Conservation (phyloP, 2,797 vertebrate species). For the Naso thynnoides region DNA sequence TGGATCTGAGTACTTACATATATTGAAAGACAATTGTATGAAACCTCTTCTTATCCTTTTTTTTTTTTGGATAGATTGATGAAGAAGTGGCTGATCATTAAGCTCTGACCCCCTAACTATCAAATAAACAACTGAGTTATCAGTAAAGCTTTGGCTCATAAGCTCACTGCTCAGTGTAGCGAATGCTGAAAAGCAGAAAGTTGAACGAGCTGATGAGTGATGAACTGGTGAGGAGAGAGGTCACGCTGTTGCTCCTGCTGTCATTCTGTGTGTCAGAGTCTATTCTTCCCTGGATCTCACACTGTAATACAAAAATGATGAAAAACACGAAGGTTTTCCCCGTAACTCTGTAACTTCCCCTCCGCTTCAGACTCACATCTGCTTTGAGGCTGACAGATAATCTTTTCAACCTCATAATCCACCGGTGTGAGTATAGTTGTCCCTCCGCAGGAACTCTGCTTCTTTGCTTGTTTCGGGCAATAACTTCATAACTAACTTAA, state of each 20-base stretch:
- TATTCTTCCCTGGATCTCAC: neutral
- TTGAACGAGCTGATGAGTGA: neutral
- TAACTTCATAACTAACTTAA: slow-evolving; percentile 11
- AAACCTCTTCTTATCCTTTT: slow-evolving; percentile 9
- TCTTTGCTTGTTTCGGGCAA: slow-evolving; percentile 18
- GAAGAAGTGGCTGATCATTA: neutral
- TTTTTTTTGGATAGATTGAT: neutral
- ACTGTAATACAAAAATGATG: slow-evolving; percentile 8
- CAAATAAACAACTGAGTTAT: neutral
- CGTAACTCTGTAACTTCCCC: neutral
- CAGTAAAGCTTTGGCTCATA: neutral
- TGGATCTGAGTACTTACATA: neutral
- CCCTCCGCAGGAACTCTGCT: slow-evolving; percentile 7
- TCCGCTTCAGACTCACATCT: slow-evolving; percentile 15
- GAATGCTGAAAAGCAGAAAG: slow-evolving; percentile 10
- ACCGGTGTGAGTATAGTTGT: slow-evolving; percentile 8
- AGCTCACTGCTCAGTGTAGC: neutral
- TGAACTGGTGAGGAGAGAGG: slow-evolving; percentile 8
- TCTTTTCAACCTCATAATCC: slow-evolving; percentile 17
- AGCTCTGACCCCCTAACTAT: neutral
- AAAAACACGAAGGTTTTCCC: neutral
- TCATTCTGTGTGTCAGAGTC: slow-evolving; percentile 7
- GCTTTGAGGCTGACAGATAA: slow-evolving; percentile 17
- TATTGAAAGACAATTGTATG: neutral
- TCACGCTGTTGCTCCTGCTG: slow-evolving; percentile 2